These are phyloP conservation scores for Galeopterus variegatus DNA, from an alignment of 2,113 vertebrate genomes.

Conservation along the genomic window DNA sequence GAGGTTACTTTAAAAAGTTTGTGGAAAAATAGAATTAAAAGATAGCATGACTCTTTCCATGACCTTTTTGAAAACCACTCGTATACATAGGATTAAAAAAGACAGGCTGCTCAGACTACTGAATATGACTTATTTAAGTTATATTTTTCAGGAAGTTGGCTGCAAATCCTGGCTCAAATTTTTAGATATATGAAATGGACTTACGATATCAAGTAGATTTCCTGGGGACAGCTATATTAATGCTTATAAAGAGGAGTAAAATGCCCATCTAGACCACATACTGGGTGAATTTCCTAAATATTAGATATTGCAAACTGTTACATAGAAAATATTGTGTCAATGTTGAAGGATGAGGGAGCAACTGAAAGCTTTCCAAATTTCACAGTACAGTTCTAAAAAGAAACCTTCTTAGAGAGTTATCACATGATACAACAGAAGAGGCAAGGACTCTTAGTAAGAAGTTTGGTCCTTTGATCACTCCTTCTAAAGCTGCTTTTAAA, in stretches of 20 bases:
- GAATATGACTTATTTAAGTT: background rate
- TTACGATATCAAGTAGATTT: background rate
- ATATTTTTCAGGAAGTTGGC: background rate
- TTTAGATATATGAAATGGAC: constrained; percentile 6
- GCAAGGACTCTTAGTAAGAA: background rate
- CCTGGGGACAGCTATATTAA: background rate
- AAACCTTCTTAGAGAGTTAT: constrained; percentile 43
- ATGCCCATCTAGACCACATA: background rate
- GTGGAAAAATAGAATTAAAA: no score
- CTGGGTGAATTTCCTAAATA: background rate
- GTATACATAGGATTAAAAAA: background rate
- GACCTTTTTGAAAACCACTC: no score
- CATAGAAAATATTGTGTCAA: background rate
- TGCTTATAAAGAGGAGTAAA: constrained; percentile 3
- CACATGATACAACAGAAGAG: background rate
- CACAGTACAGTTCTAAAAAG: constrained; percentile 14
- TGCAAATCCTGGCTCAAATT: background rate
- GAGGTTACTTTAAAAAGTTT: no score
- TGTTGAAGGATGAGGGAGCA: background rate
- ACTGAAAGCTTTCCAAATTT: background rate
- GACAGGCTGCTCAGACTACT: background rate
- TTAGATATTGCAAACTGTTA: background rate
- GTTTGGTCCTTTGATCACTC: background rate
- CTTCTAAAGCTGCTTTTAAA: constrained; percentile 26
- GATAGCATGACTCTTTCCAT: no score